Conservation (phyloP, 2,797 vertebrate species). For the Trachurus trachurus region DNA sequence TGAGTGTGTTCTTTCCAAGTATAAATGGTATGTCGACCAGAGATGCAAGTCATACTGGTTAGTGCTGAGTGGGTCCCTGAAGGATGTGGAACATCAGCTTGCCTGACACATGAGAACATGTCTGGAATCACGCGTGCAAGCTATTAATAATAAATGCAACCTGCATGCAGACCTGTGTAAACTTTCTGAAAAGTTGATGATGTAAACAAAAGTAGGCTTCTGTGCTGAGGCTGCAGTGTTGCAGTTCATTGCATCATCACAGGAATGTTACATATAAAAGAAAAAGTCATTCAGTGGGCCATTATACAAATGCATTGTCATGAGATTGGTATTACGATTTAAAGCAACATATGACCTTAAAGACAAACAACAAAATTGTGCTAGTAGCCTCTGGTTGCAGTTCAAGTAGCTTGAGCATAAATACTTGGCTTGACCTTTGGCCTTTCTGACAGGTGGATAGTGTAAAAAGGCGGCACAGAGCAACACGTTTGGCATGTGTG, state of each 20-base stretch:
- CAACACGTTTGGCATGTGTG: slow-evolving; percentile 63
- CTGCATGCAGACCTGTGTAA: slow-evolving; percentile 44
- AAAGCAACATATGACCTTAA: background rate
- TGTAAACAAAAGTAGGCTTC: slow-evolving; percentile 43
- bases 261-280: slow-evolving; percentile 27
- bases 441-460: slow-evolving; percentile 80
- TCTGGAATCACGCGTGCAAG: slow-evolving; percentile 44
- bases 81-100: slow-evolving; percentile 31
- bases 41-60: slow-evolving; percentile 10
- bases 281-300: background rate
- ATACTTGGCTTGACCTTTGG: slow-evolving; percentile 50
- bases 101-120: slow-evolving; percentile 63
- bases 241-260: slow-evolving; percentile 44
- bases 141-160: slow-evolving; percentile 62
- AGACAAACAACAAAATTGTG: background rate
- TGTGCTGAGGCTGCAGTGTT: slow-evolving; percentile 33
- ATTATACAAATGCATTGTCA: slow-evolving; percentile 11
- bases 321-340: background rate
- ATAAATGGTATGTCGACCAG: slow-evolving; percentile 18
- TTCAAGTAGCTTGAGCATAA: slow-evolving; percentile 36
- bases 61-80: slow-evolving; percentile 22
- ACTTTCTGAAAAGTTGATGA: slow-evolving; percentile 42
- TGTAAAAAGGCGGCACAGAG: slow-evolving; percentile 65
- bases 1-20: background rate
- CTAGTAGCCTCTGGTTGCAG: background rate